Evolutionary conservation across 2,888 invertebrate species (phyloP).

Genomic region (Ophion ellenae): DNA sequence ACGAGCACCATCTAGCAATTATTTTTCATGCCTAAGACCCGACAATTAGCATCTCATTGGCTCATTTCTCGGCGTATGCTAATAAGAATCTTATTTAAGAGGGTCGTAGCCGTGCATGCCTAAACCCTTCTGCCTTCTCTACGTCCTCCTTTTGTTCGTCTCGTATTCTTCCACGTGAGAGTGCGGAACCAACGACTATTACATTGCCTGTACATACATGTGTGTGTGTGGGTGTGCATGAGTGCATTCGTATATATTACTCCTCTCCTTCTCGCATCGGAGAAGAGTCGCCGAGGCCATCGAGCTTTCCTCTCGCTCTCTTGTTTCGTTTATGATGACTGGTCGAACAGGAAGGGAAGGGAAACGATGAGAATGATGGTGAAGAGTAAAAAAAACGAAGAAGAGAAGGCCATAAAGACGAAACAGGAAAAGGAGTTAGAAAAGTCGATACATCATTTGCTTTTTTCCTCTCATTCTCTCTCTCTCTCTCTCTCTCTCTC

Average conservation of each 20-base stretch:
- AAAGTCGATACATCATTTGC: not conserved
- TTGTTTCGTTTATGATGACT: slow-evolving; percentile 72
- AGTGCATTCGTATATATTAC: not conserved
- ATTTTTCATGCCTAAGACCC: slow-evolving; percentile 77
- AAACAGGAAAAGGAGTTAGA: not conserved
- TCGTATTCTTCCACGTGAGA: slow-evolving; percentile 11
- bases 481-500: no score
- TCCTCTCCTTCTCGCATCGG: slow-evolving; percentile 20
- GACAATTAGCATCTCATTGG: slow-evolving; percentile 83
- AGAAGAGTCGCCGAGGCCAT: slow-evolving; percentile 21
- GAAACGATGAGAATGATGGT: slow-evolving; percentile 29
- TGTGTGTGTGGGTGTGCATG: no score
- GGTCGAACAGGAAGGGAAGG: slow-evolving; percentile 28
- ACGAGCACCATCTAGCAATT: slow-evolving; percentile 68
- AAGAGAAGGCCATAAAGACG: not conserved
- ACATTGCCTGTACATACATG: slow-evolving; percentile 9
- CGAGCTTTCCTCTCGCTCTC: slow-evolving; percentile 35
- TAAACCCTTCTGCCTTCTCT: slow-evolving; percentile 63
- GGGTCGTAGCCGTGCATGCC: slow-evolving; percentile 68
- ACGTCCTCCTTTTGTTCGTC: slow-evolving; percentile 48
- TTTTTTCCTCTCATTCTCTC: not conserved
- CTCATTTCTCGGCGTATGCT: slow-evolving; percentile 80
- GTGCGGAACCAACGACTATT: slow-evolving; percentile 31
- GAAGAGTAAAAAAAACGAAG: slow-evolving; percentile 2
- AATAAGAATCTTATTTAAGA: slow-evolving; percentile 79